phyloP scores from a whole-genome alignment of 2,797 vertebrate species.

The Heteromormyrus szaboi region DNA sequence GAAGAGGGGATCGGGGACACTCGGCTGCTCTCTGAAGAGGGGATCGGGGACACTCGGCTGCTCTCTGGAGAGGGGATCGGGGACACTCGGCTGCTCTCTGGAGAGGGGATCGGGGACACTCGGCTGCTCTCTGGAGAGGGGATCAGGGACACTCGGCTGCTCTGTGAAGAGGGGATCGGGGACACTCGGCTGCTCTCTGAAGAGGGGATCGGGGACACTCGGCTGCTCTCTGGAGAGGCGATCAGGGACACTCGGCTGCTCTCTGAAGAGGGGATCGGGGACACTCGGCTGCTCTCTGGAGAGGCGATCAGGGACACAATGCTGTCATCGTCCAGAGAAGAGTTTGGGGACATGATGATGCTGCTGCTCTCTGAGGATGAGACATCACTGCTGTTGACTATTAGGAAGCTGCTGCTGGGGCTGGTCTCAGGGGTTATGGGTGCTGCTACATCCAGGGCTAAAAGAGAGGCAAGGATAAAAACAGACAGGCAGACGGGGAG shows the following conservation, averaged over 20 bases:
- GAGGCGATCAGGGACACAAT: slow-evolving; percentile 4
- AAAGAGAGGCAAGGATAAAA: not conserved
- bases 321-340: slow-evolving; percentile 41
- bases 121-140: too few relatives aligned
- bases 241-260: slow-evolving; percentile 29
- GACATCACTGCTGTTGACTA: not conserved
- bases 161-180: not conserved
- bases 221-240: slow-evolving; percentile 37
- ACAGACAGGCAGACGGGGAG: not conserved
- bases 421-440: not conserved
- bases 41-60: too few relatives aligned
- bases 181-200: too few relatives aligned
- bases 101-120: not conserved
- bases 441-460: not conserved
- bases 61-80: too few relatives aligned
- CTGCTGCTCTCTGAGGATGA: not conserved
- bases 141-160: slow-evolving; percentile 28
- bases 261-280: slow-evolving; percentile 23
- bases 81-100: not conserved
- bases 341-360: slow-evolving; percentile 36
- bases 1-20: not conserved
- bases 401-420: not conserved
- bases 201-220: too few relatives aligned
- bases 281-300: slow-evolving; percentile 39
- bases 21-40: slow-evolving; percentile 38